Evolutionary conservation across 2,797 vertebrate genomes (phyloP).

Genomic region (Crocidura indochinensis): DNA sequence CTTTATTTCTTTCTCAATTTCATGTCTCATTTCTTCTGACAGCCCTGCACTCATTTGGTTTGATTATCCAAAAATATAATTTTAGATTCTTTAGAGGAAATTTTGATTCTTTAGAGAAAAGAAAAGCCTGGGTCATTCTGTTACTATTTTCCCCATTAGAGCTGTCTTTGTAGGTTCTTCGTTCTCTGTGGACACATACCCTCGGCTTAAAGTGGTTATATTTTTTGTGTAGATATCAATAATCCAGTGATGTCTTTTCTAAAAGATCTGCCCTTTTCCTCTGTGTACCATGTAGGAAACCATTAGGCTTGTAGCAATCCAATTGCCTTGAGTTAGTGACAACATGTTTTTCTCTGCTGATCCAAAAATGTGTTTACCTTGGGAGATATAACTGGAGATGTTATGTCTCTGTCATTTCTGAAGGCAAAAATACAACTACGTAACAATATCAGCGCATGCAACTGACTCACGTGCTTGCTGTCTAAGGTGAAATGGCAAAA

Average conservation of each 20-base stretch:
- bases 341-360: conserved; percentile 74
- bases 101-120: conserved; percentile 70
- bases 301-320: conserved; percentile 45
- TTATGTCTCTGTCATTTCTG: conserved; percentile 61
- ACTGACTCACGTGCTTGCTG: background rate
- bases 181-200: conserved; percentile 78
- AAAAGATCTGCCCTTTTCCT: conserved; percentile 69
- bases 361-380: conserved; percentile 71
- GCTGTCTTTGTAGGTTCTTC: conserved; percentile 52
- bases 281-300: conserved; percentile 59
- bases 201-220: conserved; percentile 59
- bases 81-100: conserved; percentile 70
- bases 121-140: conserved; percentile 50
- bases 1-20: conserved; percentile 4
- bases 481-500: background rate
- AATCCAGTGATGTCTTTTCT: conserved; percentile 77
- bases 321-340: conserved; percentile 72
- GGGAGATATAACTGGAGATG: conserved; percentile 68
- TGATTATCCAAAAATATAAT: conserved; percentile 68
- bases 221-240: conserved; percentile 74
- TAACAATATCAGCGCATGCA: conserved; percentile 15
- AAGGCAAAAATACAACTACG: conserved; percentile 51
- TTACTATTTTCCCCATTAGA: conserved; percentile 66
- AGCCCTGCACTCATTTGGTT: conserved; percentile 35
- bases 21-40: background rate